phyloP scores from a whole-genome alignment of 2,888 invertebrate species.

The Hyles lineata region DNA sequence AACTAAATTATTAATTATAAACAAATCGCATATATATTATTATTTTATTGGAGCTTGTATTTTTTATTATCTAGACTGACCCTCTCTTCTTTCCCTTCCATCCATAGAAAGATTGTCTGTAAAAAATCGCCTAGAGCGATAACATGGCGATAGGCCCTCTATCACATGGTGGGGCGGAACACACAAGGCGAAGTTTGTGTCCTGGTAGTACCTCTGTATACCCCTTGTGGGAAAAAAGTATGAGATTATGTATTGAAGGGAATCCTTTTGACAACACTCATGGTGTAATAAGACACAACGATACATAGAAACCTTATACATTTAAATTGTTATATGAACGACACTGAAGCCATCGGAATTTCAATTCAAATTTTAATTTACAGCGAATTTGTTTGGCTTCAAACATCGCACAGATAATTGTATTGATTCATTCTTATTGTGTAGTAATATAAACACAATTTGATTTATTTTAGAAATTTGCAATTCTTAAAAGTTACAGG shows the following conservation, averaged over 20 bases:
- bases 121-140: too few species aligned
- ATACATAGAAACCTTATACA: background rate
- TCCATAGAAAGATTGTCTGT: too few species aligned
- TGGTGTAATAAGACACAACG: background rate
- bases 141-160: too few species aligned
- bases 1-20: too few species aligned
- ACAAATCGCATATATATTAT: too few species aligned
- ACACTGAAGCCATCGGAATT: background rate
- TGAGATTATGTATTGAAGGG: background rate
- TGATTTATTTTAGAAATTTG: background rate
- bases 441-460: background rate
- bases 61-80: too few species aligned
- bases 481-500: background rate
- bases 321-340: background rate
- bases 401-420: background rate
- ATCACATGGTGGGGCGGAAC: too few species aligned
- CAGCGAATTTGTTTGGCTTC: slow-evolving; percentile 14
- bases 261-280: background rate
- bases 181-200: too few species aligned
- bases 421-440: background rate
- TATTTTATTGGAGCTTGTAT: too few species aligned
- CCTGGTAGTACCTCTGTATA: too few species aligned
- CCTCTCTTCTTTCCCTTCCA: too few species aligned
- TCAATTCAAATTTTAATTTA: slow-evolving; percentile 5
- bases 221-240: too few species aligned